Evolutionary conservation across 53 echinoderm and acorn worm genomes (phyloP), one percentile per base, ranked within the genome.

Genomic region (Crossaster papposus): DNA sequence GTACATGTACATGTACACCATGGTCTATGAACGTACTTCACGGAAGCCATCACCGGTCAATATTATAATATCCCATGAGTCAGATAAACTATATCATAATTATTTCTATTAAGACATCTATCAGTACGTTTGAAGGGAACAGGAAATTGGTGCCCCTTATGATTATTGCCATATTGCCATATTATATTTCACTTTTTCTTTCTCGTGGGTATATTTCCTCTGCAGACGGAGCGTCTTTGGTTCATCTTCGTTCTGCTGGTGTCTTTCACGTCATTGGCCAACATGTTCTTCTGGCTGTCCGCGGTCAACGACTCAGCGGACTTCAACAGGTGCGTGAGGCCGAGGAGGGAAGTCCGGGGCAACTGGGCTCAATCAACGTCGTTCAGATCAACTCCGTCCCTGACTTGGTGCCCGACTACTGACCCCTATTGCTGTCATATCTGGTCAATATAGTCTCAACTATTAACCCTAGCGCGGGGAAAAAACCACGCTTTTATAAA

Each of bases 231-330:
- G 82, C 77, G 94, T 22, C n/a, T 94, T 7, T 97, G 97, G 97
- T 97, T 97, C 52, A 83, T 91, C 74, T 89, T 97, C 63, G 89
- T 97, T 20, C 81, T 94, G 36, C 51, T 95, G 75, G 91, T 95
- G 73, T 91, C 85, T 72, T 85, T 94, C 37, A 92, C 91, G 10
- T 91, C 97, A 5, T 83, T 97, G 54, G 77, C 81, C 22, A 92
- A 95, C 88, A 94, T 94, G 94, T 91, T 94, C 65, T 82, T 95
- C 72, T 97, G 94, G 97, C 76, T 97, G 54, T 89, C 91, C 36
- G 89, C 79, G n/a, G 70, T 73, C 30, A 95, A 95, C 76, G 95
- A 95, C 74, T 89, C 93, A 3, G 72, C 80, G 0, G 32, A 89
- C 17, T 89, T 95, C 52, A 77, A 93, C 89, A 79, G 63, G 95